Evolutionary conservation across 2,113 vertebrate genomes (phyloP), one percentile per base, ranked within the genome.

Genomic region (Cyphomyrus discorhynchus): DNA sequence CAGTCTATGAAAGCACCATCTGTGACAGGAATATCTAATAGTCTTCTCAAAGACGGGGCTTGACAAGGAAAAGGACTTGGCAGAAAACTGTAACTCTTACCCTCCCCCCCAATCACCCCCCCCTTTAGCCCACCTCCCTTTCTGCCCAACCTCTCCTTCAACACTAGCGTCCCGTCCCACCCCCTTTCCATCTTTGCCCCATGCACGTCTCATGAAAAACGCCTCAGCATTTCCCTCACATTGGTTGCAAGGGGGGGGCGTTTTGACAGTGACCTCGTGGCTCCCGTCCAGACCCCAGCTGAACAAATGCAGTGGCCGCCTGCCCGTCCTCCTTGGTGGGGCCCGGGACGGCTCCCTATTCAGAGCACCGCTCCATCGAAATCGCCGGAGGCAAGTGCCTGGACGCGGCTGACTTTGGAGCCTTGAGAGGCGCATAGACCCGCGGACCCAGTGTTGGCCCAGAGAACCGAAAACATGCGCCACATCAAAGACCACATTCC

Each of bases 1-100:
- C 94, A 94, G 95, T 96, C 96, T 96, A 96, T 96, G 96, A 96
- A 97, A 96, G 96, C 96, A 96, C 96, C 96, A 96, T 96, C 95
- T 97, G 96, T 96, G 96, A 95, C 94, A 94, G 95, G 95, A 96
- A 96, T 97, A 94, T 96, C 93, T 96, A 96, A 96, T 95, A 95
- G 94, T 96, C 94, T 95, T 93, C 94, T 96, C 94, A 96, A 96
- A 97, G 95, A 35, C 93, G 93, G 93, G 92, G 92, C 94, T 93
- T 94, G 94, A 96, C 94, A 95, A 89, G 93, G 93, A 94, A 95
- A 95, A 95, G 91, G 94, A 93, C 94, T 93, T 93, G 94, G 94
- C 94, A 94, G 91, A 95, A 95, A 96, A 95, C n/a, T 31, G n/a
- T n/a, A 15, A 82, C 88, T 53, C 88, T 82, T 42, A 6, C 52